Evolutionary conservation across 1,140 invertebrate species (phyloP).

Genomic region (Paralvinella palmiformis): DNA sequence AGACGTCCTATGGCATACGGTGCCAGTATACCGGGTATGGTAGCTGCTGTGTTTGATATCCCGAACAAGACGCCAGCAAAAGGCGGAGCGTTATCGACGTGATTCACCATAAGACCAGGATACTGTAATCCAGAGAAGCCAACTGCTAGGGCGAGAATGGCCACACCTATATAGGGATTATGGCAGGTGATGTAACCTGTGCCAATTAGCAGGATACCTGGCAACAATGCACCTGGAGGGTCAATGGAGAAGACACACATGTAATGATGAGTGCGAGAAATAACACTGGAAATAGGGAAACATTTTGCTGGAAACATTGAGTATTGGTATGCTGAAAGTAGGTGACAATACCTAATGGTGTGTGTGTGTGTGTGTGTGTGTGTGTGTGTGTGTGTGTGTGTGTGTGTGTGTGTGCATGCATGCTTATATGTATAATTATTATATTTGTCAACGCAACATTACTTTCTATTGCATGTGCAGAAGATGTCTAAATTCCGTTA

Average conservation of each 20-base stretch:
- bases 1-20: conserved; percentile 72
- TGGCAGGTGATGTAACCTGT: conserved; percentile 9
- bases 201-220: conserved; percentile 3
- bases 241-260: not conserved
- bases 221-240: not conserved
- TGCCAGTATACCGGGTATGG: conserved; percentile 77
- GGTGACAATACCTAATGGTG: no score
- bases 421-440: no score
- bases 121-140: conserved; percentile 74
- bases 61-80: conserved; percentile 73
- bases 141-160: conserved; percentile 70
- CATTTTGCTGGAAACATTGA: no score
- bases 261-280: no score
- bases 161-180: conserved; percentile 53
- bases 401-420: no score
- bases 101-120: conserved; percentile 77
- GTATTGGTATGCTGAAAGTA: no score
- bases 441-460: no score
- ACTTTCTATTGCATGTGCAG: no score
- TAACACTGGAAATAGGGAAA: no score
- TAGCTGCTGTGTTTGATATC: conserved; percentile 77
- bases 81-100: conserved; percentile 68
- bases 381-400: no score
- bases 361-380: no score
- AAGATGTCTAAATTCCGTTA: no score